Evolutionary conservation across 2,113 vertebrate genomes (phyloP).

Genomic region (Periophthalmus modestus): DNA sequence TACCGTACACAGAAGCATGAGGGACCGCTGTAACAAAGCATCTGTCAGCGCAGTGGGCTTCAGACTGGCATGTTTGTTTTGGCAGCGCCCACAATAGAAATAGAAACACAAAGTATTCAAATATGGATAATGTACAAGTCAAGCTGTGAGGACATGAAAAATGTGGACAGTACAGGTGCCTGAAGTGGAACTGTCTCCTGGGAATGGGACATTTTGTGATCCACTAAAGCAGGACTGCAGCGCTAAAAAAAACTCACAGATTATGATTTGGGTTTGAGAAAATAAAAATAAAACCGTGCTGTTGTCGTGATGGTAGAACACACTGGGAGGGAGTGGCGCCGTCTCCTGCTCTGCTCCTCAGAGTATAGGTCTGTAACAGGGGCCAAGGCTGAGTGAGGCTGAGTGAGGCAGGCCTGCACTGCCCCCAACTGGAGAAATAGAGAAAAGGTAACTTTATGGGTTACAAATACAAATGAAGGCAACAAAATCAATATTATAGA

Average conservation of each 20-base stretch:
- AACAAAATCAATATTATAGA: background rate
- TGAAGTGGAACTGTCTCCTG: background rate
- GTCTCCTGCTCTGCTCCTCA: background rate
- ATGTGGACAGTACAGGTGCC: background rate
- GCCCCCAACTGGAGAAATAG: conserved; percentile 54
- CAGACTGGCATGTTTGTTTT: background rate
- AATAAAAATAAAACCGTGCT: conserved; percentile 27
- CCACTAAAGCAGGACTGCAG: conserved; percentile 13
- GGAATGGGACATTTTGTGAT: conserved; percentile 4
- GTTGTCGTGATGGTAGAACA: conserved; percentile 25
- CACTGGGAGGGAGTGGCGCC: conserved; percentile 57
- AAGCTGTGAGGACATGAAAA: background rate
- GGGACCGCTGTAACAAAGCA: background rate
- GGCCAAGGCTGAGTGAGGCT: background rate
- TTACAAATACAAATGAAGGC: too few relatives aligned
- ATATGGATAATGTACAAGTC: background rate
- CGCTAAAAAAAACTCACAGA: background rate
- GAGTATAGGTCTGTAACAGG: background rate
- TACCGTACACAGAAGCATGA: background rate
- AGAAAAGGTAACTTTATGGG: background rate
- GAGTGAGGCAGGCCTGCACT: conserved; percentile 35
- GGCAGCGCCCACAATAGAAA: background rate
- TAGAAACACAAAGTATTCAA: background rate
- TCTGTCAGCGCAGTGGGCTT: background rate
- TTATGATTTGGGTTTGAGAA: conserved; percentile 11